phyloP scores from a whole-genome alignment of 2,888 invertebrate species.

The Sesia apiformis region DNA sequence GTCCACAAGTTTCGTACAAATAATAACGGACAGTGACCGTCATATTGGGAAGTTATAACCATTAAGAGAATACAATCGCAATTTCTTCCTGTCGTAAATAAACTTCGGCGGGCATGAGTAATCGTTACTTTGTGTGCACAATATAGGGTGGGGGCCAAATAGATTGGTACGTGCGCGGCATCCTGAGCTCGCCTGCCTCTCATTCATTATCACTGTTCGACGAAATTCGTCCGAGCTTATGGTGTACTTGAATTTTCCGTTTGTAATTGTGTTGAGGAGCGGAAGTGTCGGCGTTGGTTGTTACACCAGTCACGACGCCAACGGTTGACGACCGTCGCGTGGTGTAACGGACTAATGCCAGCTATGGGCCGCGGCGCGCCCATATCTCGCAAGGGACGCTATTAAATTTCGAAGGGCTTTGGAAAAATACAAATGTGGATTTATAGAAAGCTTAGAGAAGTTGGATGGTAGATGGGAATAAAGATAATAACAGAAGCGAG shows the following conservation, averaged over 20 bases:
- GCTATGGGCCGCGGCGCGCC: slow-evolving; percentile 55
- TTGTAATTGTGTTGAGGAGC: slow-evolving; percentile 63
- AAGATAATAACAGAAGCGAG: too few relatives aligned
- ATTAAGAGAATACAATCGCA: slow-evolving; percentile 67
- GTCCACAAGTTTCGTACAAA: slow-evolving; percentile 6
- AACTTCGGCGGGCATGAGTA: slow-evolving; percentile 63
- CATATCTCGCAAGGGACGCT: slow-evolving; percentile 38
- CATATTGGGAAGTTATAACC: slow-evolving; percentile 63
- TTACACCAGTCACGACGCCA: slow-evolving; percentile 57
- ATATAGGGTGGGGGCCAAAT: slow-evolving; percentile 60
- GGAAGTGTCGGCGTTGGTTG: slow-evolving; percentile 60
- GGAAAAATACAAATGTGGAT: not conserved
- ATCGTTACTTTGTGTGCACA: slow-evolving; percentile 67
- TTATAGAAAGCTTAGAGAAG: too few relatives aligned
- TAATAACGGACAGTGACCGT: slow-evolving; percentile 22
- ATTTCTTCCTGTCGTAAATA: slow-evolving; percentile 73
- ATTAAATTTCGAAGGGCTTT: slow-evolving; percentile 11
- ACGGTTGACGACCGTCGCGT: slow-evolving; percentile 49
- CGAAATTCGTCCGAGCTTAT: slow-evolving; percentile 51
- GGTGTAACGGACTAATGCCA: slow-evolving; percentile 51
- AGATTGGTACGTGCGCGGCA: slow-evolving; percentile 62
- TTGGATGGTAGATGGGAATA: too few relatives aligned
- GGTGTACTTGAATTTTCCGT: slow-evolving; percentile 64
- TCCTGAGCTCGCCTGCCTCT: slow-evolving; percentile 23
- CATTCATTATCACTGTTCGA: slow-evolving; percentile 32